These are phyloP conservation scores for Notoglanidium macrostoma DNA, from an alignment of 2,797 vertebrate species.

Conservation along the genomic window DNA sequence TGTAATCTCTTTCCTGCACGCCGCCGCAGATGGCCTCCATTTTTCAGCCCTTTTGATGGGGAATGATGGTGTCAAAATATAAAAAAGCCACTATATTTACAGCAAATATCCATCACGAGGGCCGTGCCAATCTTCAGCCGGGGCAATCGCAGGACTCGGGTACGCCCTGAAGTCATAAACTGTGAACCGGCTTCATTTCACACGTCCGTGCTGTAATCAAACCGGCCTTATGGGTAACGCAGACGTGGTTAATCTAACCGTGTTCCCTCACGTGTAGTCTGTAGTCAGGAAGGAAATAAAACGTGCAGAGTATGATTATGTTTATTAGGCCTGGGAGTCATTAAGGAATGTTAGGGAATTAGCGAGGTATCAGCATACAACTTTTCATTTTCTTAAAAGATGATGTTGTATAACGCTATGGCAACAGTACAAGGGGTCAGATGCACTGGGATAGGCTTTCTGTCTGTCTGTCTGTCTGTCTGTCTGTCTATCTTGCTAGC, in stretches of 20 bases:
- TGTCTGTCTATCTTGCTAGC: too few species aligned
- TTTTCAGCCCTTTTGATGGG: constrained; percentile 88
- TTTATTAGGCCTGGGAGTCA: background rate
- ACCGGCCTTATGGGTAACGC: constrained; percentile 1
- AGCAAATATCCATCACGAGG: constrained; percentile 83
- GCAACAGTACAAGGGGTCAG: background rate
- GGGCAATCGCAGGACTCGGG: background rate
- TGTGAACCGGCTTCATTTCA: constrained; percentile 1
- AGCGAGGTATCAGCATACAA: background rate
- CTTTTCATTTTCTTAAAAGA: background rate
- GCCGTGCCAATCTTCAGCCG: constrained; percentile 71
- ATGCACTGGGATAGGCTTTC: background rate
- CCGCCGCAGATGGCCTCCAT: constrained; percentile 82
- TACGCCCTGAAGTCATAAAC: background rate
- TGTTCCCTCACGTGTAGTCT: background rate
- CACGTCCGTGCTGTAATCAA: background rate
- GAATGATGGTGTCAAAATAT: constrained; percentile 91
- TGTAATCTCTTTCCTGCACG: constrained; percentile 87
- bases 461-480: background rate
- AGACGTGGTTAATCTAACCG: background rate
- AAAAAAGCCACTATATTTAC: constrained; percentile 64
- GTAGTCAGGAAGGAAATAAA: background rate
- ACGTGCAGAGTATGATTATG: too few species aligned
- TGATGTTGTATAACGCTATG: background rate
- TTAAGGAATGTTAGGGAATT: background rate